Base-by-base conservation (phyloP, 2,113 vertebrate species). In the Argyrosomus japonicus region DNA sequence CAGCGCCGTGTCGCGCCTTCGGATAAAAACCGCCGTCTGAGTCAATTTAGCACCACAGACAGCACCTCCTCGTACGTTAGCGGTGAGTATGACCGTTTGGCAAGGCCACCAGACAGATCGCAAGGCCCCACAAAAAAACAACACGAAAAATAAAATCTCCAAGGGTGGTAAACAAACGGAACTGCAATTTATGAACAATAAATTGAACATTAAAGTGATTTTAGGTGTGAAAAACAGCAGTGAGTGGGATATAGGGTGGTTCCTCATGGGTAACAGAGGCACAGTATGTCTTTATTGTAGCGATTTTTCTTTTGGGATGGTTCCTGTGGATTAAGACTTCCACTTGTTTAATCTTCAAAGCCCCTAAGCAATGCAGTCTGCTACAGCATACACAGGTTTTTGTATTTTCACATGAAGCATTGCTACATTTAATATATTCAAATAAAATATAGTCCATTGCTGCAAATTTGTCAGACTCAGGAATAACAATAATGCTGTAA, bases 1-100 rank as follows among this genome's bases (percentile, higher is more conserved):
- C 79, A 86, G 88, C 70, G 40, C 65, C 56, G 40, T 23, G 60
- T 76, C 47, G 27, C 29, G 58, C 73, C 73, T 50, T 69, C 18
- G 7, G 36, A 69, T 70, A 47, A 82, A 64, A 84, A 9, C 71
- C 65, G 73, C 81, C 62, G 61, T 63, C 70, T 47, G 84, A 82
- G 53, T 65, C 56, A 21, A 83, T 83, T 72, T 67, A 90, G 79
- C 74, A 82, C 83, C 91, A 61, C n/a, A 75, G 85, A 93, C 83
- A 90, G 85, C 58, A 75, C 74, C 81, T 85, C 60, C 54, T 61
- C 14, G 2, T n/a, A 64, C 14, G 54, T 57, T 70, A 82, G 68
- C 64, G 40, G 54, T 43, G 47, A 68, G 48, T 15, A n/a, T 79
- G 48, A 89, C 27, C 43, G 58, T 79, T 84, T 88, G 79, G 64